These are phyloP conservation scores for Gymnopithys bicolor DNA, from an alignment of 2,797 vertebrate species.

Conservation along the genomic window DNA sequence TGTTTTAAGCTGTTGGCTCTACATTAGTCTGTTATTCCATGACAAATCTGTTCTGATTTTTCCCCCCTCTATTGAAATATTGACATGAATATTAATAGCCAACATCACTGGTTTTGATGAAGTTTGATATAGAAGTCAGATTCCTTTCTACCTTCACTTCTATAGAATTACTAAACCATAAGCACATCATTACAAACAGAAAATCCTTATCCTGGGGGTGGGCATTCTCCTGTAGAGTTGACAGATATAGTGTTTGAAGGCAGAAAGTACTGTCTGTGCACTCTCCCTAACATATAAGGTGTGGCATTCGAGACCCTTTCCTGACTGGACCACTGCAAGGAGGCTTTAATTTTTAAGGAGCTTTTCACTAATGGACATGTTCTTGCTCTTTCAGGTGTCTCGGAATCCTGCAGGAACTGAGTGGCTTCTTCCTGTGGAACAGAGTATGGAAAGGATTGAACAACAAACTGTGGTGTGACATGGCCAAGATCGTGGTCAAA, in stretches of 20 bases:
- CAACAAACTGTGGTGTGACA: neutral
- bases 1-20: neutral
- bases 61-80: neutral
- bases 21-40: neutral
- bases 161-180: neutral
- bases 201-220: neutral
- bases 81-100: neutral
- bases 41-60: neutral
- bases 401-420: neutral
- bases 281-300: neutral
- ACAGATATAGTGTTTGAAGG: neutral
- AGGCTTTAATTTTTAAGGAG: neutral
- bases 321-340: neutral
- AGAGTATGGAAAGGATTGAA: neutral
- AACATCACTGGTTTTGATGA: neutral
- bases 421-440: neutral
- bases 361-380: neutral
- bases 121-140: neutral
- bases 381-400: neutral
- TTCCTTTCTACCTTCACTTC: neutral
- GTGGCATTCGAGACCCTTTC: neutral
- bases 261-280: neutral
- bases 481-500: neutral
- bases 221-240: neutral
- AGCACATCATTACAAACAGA: neutral